These are phyloP conservation scores for Deroplatys truncata DNA, from an alignment of 2,888 invertebrate genomes.

Conservation along the genomic window DNA sequence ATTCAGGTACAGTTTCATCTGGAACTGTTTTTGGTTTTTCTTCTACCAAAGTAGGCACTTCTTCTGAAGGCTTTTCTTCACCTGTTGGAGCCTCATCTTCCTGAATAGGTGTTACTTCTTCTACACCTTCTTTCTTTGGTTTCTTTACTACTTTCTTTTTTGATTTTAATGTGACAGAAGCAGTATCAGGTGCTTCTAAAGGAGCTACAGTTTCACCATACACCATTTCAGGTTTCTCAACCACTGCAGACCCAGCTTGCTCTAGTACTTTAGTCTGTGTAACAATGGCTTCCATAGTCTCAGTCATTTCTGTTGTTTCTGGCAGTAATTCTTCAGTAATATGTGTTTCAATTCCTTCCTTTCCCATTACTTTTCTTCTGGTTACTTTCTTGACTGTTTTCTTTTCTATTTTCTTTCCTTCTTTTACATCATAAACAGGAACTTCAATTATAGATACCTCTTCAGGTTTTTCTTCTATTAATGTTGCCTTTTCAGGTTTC, in stretches of 20 bases:
- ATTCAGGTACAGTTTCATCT: background rate
- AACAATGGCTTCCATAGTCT: background rate
- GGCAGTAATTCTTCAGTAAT: slow-evolving; percentile 42
- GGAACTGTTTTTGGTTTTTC: background rate
- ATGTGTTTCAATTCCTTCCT: slow-evolving; percentile 45
- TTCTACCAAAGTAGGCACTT: slow-evolving; percentile 25
- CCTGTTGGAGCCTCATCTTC: background rate
- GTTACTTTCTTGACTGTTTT: slow-evolving; percentile 20
- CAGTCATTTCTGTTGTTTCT: slow-evolving; percentile 30
- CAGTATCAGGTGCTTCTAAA: too few species aligned
- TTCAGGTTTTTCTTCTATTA: background rate
- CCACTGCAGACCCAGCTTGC: too few species aligned
- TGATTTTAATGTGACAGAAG: background rate
- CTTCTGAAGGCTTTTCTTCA: background rate
- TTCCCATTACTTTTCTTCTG: slow-evolving; percentile 1
- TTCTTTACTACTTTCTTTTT: slow-evolving; percentile 29
- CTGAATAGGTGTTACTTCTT: background rate
- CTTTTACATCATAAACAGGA: slow-evolving; percentile 20
- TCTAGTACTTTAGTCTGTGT: too few species aligned
- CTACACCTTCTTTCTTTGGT: slow-evolving; percentile 22
- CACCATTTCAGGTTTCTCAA: background rate
- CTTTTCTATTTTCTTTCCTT: background rate
- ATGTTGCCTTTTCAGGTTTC: background rate
- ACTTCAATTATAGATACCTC: slow-evolving; percentile 30
- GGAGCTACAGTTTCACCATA: background rate